phyloP scores from a whole-genome alignment of 2,113 vertebrate genomes.

The Smithornis capensis region DNA sequence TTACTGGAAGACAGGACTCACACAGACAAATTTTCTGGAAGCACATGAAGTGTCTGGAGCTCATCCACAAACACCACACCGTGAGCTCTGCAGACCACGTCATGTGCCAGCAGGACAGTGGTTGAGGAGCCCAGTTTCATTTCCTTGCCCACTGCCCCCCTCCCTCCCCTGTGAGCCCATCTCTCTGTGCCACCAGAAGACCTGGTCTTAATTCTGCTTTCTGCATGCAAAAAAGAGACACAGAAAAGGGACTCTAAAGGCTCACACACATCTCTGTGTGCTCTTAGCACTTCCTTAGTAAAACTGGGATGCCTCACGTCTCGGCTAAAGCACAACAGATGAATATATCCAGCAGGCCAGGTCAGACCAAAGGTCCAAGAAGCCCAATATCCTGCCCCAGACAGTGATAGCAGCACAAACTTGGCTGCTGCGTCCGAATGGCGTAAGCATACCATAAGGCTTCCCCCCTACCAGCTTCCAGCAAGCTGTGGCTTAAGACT shows the following conservation, averaged over 20 bases:
- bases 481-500: conserved; percentile 56
- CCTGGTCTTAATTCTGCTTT: not conserved
- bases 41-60: not conserved
- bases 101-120: not conserved
- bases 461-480: conserved; percentile 46
- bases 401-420: not conserved
- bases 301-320: not conserved
- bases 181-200: not conserved
- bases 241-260: not conserved
- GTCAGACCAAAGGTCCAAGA: not conserved
- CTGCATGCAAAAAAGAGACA: not conserved
- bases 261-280: not conserved
- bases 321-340: not conserved
- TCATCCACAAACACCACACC: not conserved
- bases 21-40: conserved; percentile 11
- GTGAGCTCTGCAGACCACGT: not conserved
- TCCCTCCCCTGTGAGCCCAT: not conserved
- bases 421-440: not conserved
- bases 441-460: not conserved
- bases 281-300: not conserved
- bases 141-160: not conserved
- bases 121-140: not conserved
- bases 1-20: not conserved
- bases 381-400: not conserved
- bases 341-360: accelerated